These are phyloP conservation scores for Pelvicachromis taeniatus DNA, from an alignment of 2,113 vertebrate species.

Conservation along the genomic window DNA sequence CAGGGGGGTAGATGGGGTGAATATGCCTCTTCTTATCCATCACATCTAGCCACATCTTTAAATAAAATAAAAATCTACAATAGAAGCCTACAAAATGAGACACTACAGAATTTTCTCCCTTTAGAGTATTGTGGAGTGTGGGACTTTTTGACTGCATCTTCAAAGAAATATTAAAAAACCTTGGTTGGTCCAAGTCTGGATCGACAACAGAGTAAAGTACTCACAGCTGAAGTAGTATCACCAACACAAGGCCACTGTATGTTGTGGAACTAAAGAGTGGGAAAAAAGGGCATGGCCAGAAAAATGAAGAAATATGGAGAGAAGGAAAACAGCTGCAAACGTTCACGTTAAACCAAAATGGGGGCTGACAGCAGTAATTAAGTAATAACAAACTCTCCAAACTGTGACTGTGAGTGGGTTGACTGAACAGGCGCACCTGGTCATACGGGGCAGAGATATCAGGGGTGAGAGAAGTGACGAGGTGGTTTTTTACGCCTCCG, in stretches of 20 bases:
- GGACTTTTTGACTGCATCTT: neutral
- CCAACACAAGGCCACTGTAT: neutral
- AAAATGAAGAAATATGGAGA: neutral
- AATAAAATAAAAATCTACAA: conserved; percentile 7
- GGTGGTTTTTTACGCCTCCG: neutral
- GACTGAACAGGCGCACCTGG: conserved; percentile 46
- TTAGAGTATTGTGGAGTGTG: neutral
- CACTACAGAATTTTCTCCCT: neutral
- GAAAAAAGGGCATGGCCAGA: neutral
- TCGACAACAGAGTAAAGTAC: neutral
- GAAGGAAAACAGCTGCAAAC: conserved; percentile 61
- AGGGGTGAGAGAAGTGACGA: neutral
- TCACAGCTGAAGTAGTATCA: neutral
- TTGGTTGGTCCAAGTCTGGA: neutral
- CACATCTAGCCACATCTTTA: conserved; percentile 28
- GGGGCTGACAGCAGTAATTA: conserved; percentile 60
- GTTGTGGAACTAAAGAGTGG: neutral
- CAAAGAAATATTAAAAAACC: neutral
- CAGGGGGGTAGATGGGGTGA: conserved; percentile 18
- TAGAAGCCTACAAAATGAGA: conserved; percentile 12
- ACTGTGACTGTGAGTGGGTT: conserved; percentile 33
- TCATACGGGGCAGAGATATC: neutral
- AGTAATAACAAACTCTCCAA: conserved; percentile 64
- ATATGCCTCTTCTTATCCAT: conserved; percentile 40
- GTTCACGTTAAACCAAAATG: conserved; percentile 60